phyloP scores from a whole-genome alignment of 1,140 invertebrate genomes.

The Caerostris darwini region DNA sequence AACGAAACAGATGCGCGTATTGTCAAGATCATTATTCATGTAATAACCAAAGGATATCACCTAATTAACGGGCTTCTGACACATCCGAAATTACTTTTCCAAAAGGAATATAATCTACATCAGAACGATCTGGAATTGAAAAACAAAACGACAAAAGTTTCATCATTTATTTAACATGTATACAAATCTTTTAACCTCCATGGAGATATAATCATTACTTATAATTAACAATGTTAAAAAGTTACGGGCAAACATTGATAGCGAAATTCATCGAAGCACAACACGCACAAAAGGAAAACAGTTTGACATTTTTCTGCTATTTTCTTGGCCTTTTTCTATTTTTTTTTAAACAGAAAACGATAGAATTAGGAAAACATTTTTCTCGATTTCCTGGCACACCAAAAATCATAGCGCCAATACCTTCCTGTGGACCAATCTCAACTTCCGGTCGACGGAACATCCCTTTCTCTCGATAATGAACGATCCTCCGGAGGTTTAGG shows the following conservation, averaged over 20 bases:
- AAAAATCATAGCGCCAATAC: background rate
- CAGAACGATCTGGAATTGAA: too few relatives aligned
- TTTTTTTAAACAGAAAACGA: background rate
- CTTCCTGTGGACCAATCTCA: background rate
- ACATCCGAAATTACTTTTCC: too few relatives aligned
- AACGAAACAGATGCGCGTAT: too few relatives aligned
- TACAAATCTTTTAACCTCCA: too few relatives aligned
- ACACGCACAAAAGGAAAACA: background rate
- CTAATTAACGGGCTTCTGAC: too few relatives aligned
- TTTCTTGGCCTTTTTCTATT: background rate
- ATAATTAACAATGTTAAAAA: background rate
- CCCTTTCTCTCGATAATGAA: background rate
- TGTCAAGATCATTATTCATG: too few relatives aligned
- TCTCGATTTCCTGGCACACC: conserved; percentile 1
- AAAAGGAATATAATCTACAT: too few relatives aligned
- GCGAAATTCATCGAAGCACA: background rate
- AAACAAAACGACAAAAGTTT: too few relatives aligned
- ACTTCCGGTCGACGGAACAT: background rate
- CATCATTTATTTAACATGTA: too few relatives aligned
- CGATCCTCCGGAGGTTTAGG: background rate
- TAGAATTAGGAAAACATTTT: conserved; percentile 1
- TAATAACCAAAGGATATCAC: too few relatives aligned
- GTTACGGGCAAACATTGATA: too few relatives aligned
- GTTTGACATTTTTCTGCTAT: background rate
- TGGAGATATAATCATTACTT: background rate